Percentiles rank a stretch among this genome's conserved stretches.
phyloP scores from a whole-genome alignment of 2,113 vertebrate species.

The Pholis gunnellus region DNA sequence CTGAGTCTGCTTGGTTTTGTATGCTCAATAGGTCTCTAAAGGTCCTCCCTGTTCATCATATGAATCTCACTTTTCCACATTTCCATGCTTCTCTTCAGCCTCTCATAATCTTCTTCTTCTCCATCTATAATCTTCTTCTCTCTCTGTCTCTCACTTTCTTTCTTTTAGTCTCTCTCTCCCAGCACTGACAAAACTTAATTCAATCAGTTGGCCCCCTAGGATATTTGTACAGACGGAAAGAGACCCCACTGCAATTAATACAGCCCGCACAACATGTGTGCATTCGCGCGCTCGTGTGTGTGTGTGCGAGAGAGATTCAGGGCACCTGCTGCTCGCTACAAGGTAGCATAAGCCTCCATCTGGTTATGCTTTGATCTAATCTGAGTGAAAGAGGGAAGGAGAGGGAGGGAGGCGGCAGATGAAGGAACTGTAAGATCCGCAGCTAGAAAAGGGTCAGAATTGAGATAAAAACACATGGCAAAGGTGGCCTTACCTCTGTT shows the following conservation, averaged over 20 bases:
- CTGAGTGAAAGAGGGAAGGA: constrained; percentile 28
- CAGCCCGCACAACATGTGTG: constrained; percentile 61
- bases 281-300: neutral
- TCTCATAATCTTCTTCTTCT: neutral
- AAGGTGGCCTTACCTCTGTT: constrained; percentile 89
- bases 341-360: constrained; percentile 72
- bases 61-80: neutral
- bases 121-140: neutral
- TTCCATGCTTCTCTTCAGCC: neutral
- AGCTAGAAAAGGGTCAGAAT: neutral
- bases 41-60: neutral
- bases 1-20: neutral
- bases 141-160: neutral
- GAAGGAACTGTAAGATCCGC: constrained; percentile 17
- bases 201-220: constrained; percentile 67
- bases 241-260: constrained; percentile 75
- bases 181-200: constrained; percentile 60
- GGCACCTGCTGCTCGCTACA: constrained; percentile 74
- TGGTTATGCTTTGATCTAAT: constrained; percentile 74
- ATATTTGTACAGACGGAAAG: constrained; percentile 73
- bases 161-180: constrained; percentile 15
- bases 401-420: constrained; percentile 15
- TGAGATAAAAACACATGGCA: neutral
- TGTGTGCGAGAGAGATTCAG: constrained; percentile 47
- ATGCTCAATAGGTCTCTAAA: too few species aligned